Conservation (phyloP, 1,140 invertebrate genomes). For the Pseudobourletiella spinata region DNA sequence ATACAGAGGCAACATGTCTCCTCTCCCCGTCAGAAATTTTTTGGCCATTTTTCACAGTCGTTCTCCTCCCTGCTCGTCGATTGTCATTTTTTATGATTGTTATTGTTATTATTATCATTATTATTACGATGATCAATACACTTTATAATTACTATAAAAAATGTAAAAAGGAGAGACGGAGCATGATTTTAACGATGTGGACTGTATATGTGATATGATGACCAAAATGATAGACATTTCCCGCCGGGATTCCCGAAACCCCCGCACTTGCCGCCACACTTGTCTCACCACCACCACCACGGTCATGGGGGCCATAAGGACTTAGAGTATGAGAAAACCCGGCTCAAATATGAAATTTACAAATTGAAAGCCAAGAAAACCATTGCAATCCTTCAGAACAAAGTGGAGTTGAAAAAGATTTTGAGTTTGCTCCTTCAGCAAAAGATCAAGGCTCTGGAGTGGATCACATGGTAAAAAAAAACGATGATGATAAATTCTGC, state of each 20-base stretch:
- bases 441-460: conserved; percentile 35
- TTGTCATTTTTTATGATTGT: conserved; percentile 1
- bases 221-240: conserved; percentile 1
- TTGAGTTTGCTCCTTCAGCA: conserved; percentile 33
- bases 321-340: conserved; percentile 32
- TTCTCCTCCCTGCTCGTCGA: no score
- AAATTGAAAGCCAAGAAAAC: conserved; percentile 35
- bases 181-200: no score
- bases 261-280: background rate
- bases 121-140: no score
- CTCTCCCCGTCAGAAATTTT: no score
- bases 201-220: no score
- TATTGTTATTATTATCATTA: no score
- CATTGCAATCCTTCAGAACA: conserved; percentile 35
- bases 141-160: no score
- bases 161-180: no score
- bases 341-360: conserved; percentile 35
- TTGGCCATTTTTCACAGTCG: no score
- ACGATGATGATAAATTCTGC: background rate
- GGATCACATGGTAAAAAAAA: conserved; percentile 25
- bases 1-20: no score
- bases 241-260: background rate
- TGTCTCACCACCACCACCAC: conserved; percentile 5
- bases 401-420: conserved; percentile 35
- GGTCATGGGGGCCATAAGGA: background rate